Evolutionary conservation across 1,140 invertebrate genomes (phyloP), one percentile per base, ranked within the genome.

Genomic region (Drosophila hydei): DNA sequence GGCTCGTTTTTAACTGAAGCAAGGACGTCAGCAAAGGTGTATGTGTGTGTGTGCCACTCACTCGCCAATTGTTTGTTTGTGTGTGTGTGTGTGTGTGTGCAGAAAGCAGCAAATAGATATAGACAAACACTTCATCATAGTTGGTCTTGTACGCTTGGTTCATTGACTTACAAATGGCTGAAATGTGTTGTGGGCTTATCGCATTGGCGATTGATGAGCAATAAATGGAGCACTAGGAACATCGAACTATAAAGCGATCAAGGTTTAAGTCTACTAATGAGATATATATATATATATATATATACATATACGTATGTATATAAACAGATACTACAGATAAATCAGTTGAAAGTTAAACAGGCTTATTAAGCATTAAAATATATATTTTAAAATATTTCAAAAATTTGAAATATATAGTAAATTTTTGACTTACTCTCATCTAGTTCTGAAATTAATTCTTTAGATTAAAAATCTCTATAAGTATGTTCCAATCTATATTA

Each of bases 151-250:
- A 40, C 67, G 51, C 59, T 80, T 73, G 79, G 79, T 84, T 84
- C 77, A 69, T 84, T 84, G 79, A 84, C 79, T 84, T 74, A 84
- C 80, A 84, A 84, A 85, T 78, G 75, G 30, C 45, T 52, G 36
- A 33, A 25, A 27, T 11, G 36, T 19, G 38, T 36, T 61, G 43
- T 63, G 64, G 55, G 64, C 21, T 58, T 47, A 38, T 38, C 14
- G 12, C 56, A 19, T 60, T 48, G 47, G n/a, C 42, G 2, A 27
- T 33, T 33, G 25, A 51, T 11, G 48, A 50, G 25, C 51, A 45
- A 55, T 63, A 45, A n/a, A 62, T 36, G 38, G 19, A 27, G 38
- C 51, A n/a, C 11, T n/a, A 19, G 16, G 11, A 11, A 11, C 30
- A 11, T 11, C 9, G 30, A 33, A 33, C 30, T 33, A 33, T 33